phyloP scores from a whole-genome alignment of 1,140 invertebrate genomes.

The Antheraea mylitta region DNA sequence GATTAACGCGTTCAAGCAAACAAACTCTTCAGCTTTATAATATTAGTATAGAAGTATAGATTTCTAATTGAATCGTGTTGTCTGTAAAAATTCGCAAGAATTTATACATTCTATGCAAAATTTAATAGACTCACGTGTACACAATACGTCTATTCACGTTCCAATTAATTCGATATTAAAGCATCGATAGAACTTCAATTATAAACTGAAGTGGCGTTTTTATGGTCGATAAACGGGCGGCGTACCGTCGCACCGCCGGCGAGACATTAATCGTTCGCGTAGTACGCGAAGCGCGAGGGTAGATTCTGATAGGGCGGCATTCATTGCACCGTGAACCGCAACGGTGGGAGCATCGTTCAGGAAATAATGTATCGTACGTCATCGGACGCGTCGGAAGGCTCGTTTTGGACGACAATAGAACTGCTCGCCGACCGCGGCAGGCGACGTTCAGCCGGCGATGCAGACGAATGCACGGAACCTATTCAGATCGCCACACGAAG shows the following conservation, averaged over 20 bases:
- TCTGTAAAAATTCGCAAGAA: too few relatives aligned
- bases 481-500: slow-evolving; percentile 35
- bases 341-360: slow-evolving; percentile 44
- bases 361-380: slow-evolving; percentile 57
- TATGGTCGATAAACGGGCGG: slow-evolving; percentile 29
- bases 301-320: slow-evolving; percentile 45
- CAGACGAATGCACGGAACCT: slow-evolving; percentile 39
- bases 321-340: slow-evolving; percentile 69
- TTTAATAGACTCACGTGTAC: not conserved
- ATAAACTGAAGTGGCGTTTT: not conserved
- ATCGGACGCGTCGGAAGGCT: slow-evolving; percentile 64
- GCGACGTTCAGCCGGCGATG: slow-evolving; percentile 52
- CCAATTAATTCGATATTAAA: not conserved
- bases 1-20: too few relatives aligned
- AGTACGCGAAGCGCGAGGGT: slow-evolving; percentile 32
- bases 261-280: too few relatives aligned
- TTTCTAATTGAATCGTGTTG: too few relatives aligned
- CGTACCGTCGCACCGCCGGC: slow-evolving; percentile 53
- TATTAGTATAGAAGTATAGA: too few relatives aligned
- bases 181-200: not conserved
- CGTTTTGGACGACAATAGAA: slow-evolving; percentile 77
- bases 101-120: too few relatives aligned
- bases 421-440: slow-evolving; percentile 67
- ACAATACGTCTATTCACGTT: not conserved
- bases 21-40: too few relatives aligned